Evolutionary conservation across 2,888 invertebrate genomes (phyloP), one percentile per base, ranked within the genome.

Genomic region (Lithophane ornitopus): DNA sequence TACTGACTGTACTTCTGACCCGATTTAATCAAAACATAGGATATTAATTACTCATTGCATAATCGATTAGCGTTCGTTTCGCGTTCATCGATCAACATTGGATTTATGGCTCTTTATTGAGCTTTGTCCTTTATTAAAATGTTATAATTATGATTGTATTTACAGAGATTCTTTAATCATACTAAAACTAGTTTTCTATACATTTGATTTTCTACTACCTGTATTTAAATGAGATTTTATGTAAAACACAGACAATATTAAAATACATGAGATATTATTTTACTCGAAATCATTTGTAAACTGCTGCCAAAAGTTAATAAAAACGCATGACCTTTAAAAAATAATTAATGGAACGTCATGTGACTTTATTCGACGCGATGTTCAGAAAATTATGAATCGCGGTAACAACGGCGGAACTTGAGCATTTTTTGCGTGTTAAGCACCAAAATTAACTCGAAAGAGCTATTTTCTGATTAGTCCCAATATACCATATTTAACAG

Each of bases 91-190:
- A 54, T 22, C 26, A 46, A 49, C 54, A 56, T 44, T 16, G 14
- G 63, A 56, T 52, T 80, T 44, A 66, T 34, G 7, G 22, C 22
- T 26, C 16, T 63, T 63, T 63, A 9, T 44, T 81, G 58, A 74
- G 75, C 65, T 54, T 65, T 54, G 39, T 56, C 67, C 49, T 62
- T 78, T 54, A 52, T 65, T 52, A 66, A 76, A 74, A 79, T 44
- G 46, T 59, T 75, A 49, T 49, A 41, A 41, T 74, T 41, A 78
- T 82, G 66, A 81, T 84, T 81, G 72, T 87, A 85, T 87, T 85
- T 76, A 87, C 77, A 86, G 88, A 89, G 88, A 89, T 89, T 87
- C 87, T 59, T 80, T 80, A 77, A 61, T 74, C n/a, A 73, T 77
- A 63, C 71, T 77, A 76, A 75, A 63, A 74, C 71, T 84, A 84